These are phyloP conservation scores for Cydia fagiglandana DNA, from an alignment of 1,140 invertebrate genomes.

Conservation along the genomic window DNA sequence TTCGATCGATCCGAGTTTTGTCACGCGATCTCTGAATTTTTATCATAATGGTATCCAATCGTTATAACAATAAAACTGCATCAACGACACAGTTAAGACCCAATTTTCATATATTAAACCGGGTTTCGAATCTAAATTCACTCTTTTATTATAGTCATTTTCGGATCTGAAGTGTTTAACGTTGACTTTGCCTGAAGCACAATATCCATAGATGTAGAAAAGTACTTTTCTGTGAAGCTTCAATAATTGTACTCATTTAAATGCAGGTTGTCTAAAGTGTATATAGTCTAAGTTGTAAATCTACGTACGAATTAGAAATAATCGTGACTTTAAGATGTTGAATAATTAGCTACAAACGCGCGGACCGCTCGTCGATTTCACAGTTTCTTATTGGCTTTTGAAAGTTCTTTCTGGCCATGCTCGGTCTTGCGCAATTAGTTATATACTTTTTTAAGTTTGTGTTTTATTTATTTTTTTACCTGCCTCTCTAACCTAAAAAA, in stretches of 20 bases:
- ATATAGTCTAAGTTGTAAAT: conserved; percentile 33
- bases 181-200: conserved; percentile 7
- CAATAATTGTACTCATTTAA: neutral
- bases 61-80: conserved; percentile 7
- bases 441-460: conserved; percentile 41
- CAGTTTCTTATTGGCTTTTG: conserved; percentile 68
- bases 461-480: conserved; percentile 47
- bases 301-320: conserved; percentile 58
- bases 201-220: neutral
- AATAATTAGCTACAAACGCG: conserved; percentile 67
- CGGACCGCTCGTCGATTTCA: conserved; percentile 60
- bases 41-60: conserved; percentile 14
- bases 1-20: conserved; percentile 28
- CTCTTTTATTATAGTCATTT: conserved; percentile 1
- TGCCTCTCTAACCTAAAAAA: conserved; percentile 36
- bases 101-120: conserved; percentile 35
- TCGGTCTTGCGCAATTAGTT: conserved; percentile 55
- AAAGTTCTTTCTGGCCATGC: conserved; percentile 63
- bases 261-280: conserved; percentile 38
- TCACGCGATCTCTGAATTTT: conserved; percentile 46
- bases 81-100: neutral
- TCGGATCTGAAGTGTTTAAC: neutral
- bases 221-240: neutral
- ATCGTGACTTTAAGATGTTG: conserved; percentile 65
- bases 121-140: neutral